These are phyloP conservation scores for Chymomyza fuscimana DNA, from an alignment of 2,888 invertebrate species.

Conservation along the genomic window DNA sequence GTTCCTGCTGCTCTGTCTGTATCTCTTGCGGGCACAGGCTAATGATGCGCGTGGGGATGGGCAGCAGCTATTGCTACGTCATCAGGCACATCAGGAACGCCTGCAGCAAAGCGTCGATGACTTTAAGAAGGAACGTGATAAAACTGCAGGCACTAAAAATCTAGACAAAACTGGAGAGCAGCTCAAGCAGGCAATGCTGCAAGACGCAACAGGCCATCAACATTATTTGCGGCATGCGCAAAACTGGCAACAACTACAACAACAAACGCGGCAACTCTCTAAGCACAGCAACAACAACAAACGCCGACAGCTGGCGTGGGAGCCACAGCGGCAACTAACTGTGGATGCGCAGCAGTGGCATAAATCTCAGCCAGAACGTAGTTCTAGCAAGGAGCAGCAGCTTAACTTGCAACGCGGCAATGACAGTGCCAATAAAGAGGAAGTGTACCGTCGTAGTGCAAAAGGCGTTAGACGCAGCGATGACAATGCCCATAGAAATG, in stretches of 20 bases:
- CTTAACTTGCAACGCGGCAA: background rate
- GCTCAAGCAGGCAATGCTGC: background rate
- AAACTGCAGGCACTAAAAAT: slow-evolving; percentile 45
- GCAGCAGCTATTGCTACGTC: slow-evolving; percentile 4
- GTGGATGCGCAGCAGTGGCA: slow-evolving; percentile 55
- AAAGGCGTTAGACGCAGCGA: background rate
- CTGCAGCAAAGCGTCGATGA: slow-evolving; percentile 38
- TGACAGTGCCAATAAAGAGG: background rate
- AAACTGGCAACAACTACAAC: slow-evolving; percentile 16
- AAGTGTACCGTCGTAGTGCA: background rate
- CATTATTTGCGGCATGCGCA: slow-evolving; percentile 36
- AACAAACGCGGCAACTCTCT: too few species aligned
- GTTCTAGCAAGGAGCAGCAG: background rate
- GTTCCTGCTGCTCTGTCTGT: slow-evolving; percentile 12
- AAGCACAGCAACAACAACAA: background rate
- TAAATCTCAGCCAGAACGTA: slow-evolving; percentile 48
- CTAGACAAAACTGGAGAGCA: slow-evolving; percentile 18
- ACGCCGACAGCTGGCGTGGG: slow-evolving; percentile 44
- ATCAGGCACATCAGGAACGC: slow-evolving; percentile 22
- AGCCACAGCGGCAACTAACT: background rate
- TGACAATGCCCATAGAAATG: background rate
- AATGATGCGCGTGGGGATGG: slow-evolving; percentile 48
- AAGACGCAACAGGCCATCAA: slow-evolving; percentile 14
- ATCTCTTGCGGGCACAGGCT: slow-evolving; percentile 23
- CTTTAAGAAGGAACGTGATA: slow-evolving; percentile 45